Evolutionary conservation across 1,140 invertebrate species (phyloP).

Genomic region (Meloidogyne chitwoodi): DNA sequence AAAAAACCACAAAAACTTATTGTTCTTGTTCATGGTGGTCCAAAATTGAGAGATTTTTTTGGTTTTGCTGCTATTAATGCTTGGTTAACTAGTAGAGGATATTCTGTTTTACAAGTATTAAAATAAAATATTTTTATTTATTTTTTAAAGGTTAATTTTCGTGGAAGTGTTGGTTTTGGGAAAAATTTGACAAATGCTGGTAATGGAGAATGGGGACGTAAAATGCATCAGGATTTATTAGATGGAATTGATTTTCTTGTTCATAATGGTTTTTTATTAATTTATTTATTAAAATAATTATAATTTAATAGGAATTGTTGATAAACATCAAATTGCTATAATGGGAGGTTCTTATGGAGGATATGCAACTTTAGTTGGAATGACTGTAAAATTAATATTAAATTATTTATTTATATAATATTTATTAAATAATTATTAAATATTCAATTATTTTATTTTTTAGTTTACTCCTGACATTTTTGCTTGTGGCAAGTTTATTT

Average conservation of each 20-base stretch:
- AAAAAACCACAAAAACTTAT: constrained; percentile 52
- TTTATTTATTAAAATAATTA: neutral
- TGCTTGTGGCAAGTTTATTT: constrained; percentile 42
- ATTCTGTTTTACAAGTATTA: constrained; percentile 53
- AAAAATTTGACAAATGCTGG: constrained; percentile 56
- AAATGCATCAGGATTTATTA: constrained; percentile 58
- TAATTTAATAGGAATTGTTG: constrained; percentile 41
- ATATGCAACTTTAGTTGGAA: constrained; percentile 59
- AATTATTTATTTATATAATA: no score
- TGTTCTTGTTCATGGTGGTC: constrained; percentile 57
- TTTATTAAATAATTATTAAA: neutral
- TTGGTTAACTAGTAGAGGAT: constrained; percentile 56
- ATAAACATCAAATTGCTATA: constrained; percentile 47
- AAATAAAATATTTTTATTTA: no score
- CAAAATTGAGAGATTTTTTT: constrained; percentile 56
- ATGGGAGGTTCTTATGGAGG: constrained; percentile 56
- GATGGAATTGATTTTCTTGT: constrained; percentile 57
- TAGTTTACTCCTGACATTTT: constrained; percentile 59
- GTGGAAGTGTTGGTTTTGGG: constrained; percentile 55
- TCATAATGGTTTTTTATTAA: constrained; percentile 26
- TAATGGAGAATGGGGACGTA: constrained; percentile 59
- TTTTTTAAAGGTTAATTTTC: constrained; percentile 51
- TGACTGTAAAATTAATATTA: constrained; percentile 38
- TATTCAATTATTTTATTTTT: neutral
- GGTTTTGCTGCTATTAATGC: constrained; percentile 54